These are phyloP conservation scores for Meda fulgida DNA, from an alignment of 2,797 vertebrate species.

Conservation along the genomic window DNA sequence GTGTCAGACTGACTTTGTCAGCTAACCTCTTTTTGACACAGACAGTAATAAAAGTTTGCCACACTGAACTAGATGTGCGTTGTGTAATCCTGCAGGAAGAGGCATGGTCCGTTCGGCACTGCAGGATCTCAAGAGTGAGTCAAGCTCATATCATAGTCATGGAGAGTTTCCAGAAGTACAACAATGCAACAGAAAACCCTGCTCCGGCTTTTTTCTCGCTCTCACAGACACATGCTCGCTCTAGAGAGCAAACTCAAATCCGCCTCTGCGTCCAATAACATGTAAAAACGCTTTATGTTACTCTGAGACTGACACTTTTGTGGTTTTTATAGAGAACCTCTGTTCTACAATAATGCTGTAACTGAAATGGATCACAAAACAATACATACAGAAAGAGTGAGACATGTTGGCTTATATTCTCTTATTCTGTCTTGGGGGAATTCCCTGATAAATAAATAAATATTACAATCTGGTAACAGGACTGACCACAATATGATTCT, in stretches of 20 bases:
- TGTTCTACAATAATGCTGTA: conserved; percentile 1
- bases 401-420: neutral
- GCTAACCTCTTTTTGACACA: conserved; percentile 34
- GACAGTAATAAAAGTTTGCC: conserved; percentile 11
- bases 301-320: conserved; percentile 23
- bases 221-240: neutral
- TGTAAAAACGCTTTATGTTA: neutral
- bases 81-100: conserved; percentile 26
- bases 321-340: conserved; percentile 2
- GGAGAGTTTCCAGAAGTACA: neutral
- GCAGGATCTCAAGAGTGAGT: conserved; percentile 30
- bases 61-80: conserved; percentile 9
- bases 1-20: conserved; percentile 18
- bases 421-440: neutral
- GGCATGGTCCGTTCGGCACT: conserved; percentile 24
- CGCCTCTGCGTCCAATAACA: conserved; percentile 5
- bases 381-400: conserved; percentile 8
- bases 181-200: conserved; percentile 25
- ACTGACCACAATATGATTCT: no score
- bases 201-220: neutral
- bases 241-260: conserved; percentile 52
- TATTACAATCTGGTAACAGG: no score
- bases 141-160: conserved; percentile 5
- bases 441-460: neutral
- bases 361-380: conserved; percentile 21